Base-by-base conservation (phyloP, 2,888 invertebrate species). In the Platypus cylindrus region DNA sequence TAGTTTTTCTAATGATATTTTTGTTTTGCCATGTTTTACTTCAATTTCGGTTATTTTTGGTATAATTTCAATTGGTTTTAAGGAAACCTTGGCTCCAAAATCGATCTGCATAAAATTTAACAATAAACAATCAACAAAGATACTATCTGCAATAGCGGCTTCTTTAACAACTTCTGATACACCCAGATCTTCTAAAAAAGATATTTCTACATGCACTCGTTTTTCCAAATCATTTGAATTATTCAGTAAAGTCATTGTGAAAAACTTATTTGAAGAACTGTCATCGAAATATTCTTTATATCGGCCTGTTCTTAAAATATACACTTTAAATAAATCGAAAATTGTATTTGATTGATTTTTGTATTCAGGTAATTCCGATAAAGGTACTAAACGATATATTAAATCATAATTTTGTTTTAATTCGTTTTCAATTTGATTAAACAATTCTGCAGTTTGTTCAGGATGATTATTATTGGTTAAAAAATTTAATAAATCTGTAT, bases 121-220 rank as follows among this genome's bases (percentile, higher is more conserved):
- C 32, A 78, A 55, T 24, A 66, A 59, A 36, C 67, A 62, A 30
- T 71, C 65, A 38, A 75, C 62, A 36, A 71, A 68, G 15, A 73
- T 32, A 39, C 48, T 41, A 11, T 38, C 17, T 11, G 15, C 26
- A 15, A 13, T 26, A 31, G 13, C 7, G 30, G 44, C 26, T 9
- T 24, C 11, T 27, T 37, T 30, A 15, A 34, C 26, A 28, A 28
- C 7, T 9, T 24, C 11, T 27, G 36, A 28, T 13, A 34, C 26
- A 28, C 25, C 7, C 23, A 46, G 32, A 37, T 60, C 53, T 43
- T 64, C 60, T 4, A 64, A 43, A 18, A 53, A 28, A 15, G 51
- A 53, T 7, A 63, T 14, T 32, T 51, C 53, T 1, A 59, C 56
- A 37, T 45, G 46, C 17, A 56, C 14, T 20, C n/a, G n/a, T n/a